Conservation (phyloP, 2,113 vertebrate genomes). For the Halcyon senegalensis region DNA sequence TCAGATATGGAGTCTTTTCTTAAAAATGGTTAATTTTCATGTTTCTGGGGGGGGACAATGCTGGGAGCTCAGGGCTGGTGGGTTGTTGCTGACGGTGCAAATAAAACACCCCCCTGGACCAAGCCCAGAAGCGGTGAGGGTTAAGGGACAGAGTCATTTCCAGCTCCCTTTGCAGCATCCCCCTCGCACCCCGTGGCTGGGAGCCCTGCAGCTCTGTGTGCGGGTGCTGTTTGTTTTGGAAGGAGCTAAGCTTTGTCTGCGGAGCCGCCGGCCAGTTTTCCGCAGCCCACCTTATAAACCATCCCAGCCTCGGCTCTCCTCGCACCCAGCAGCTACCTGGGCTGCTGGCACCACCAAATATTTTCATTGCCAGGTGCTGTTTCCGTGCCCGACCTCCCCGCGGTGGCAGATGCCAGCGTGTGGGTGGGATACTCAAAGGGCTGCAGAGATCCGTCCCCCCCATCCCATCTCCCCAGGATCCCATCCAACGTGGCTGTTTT, state of each 20-base stretch:
- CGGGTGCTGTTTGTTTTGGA: not conserved
- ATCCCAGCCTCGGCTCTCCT: not conserved
- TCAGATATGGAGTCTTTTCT: fast-evolving
- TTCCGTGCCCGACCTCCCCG: not conserved
- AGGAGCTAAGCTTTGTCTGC: not conserved
- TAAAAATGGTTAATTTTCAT: not conserved
- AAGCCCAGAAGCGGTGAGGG: not conserved
- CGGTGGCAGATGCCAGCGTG: fast-evolving
- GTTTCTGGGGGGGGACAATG: fast-evolving
- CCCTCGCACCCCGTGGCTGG: fast-evolving
- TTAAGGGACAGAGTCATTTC: not conserved
- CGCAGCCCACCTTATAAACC: not conserved
- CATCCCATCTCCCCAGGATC: fast-evolving
- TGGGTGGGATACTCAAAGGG: not conserved
- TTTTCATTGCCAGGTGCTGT: not conserved
- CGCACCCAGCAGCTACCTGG: not conserved
- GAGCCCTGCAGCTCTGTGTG: not conserved
- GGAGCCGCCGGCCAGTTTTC: not conserved
- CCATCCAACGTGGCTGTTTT: not conserved
- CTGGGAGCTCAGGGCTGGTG: not conserved
- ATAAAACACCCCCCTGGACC: fast-evolving
- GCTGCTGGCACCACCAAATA: not conserved
- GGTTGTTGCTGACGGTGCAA: not conserved
- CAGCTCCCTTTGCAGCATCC: not conserved
- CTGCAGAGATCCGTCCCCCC: not conserved